Conservation (phyloP, 2,797 vertebrate species). For the Margarornis squamiger region DNA sequence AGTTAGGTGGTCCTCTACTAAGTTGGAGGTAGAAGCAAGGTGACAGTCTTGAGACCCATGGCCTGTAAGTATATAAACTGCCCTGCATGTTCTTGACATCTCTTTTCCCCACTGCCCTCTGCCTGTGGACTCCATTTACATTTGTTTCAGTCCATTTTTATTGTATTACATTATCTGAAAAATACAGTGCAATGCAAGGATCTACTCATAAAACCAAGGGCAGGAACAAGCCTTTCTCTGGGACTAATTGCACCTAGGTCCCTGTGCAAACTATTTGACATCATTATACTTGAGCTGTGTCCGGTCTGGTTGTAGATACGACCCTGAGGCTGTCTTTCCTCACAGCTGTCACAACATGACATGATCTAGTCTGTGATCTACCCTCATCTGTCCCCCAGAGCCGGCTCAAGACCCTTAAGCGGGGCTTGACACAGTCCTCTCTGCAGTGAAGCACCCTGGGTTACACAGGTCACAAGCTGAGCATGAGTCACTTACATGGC, state of each 20-base stretch:
- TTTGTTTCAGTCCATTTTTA: not conserved
- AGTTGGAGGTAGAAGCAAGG: not conserved
- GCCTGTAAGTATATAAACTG: not conserved
- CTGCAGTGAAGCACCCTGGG: not conserved
- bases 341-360: not conserved
- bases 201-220: not conserved
- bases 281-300: not conserved
- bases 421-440: fast-evolving
- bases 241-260: not conserved
- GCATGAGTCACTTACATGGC: not conserved
- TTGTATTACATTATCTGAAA: not conserved
- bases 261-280: not conserved
- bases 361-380: not conserved
- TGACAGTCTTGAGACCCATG: not conserved
- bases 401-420: not conserved
- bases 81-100: not conserved
- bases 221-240: not conserved
- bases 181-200: not conserved
- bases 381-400: not conserved
- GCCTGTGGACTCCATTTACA: not conserved
- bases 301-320: not conserved
- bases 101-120: not conserved
- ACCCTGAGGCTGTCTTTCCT: not conserved
- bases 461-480: not conserved
- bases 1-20: not conserved